A percentile compares a stretch with the other conserved stretches of the same genome.
Conservation (phyloP, 35 echinoderm and acorn worm genomes). For the Apostichopus californicus region DNA sequence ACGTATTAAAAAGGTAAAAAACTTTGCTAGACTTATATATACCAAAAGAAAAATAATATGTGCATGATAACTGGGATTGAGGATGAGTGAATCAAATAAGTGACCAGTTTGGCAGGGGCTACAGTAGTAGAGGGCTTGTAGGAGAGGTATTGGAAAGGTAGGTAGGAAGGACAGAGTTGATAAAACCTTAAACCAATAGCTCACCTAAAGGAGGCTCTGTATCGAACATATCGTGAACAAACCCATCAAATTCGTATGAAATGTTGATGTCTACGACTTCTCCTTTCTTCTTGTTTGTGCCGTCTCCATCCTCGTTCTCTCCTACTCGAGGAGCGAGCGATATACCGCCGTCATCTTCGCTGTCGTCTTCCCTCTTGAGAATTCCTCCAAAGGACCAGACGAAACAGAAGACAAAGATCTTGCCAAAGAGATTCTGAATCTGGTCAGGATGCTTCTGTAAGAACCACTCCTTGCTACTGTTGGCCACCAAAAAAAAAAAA, state of each 20-base stretch:
- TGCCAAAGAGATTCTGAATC: conserved; percentile 78
- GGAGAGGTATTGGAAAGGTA: too few relatives aligned
- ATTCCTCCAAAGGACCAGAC: conserved; percentile 94
- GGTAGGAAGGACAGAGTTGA: too few relatives aligned
- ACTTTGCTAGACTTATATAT: too few relatives aligned
- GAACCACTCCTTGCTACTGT: conserved; percentile 94
- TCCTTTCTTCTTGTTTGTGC: conserved; percentile 61
- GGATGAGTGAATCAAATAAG: too few relatives aligned
- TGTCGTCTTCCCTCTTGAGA: conserved; percentile 92
- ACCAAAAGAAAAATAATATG: too few relatives aligned
- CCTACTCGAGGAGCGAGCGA: conserved; percentile 25
- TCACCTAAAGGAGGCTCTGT: conserved; percentile 96
- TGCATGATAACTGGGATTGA: too few relatives aligned
- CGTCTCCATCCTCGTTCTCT: background rate
- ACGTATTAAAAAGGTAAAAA: too few relatives aligned
- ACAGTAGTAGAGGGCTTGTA: too few relatives aligned
- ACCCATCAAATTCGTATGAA: conserved; percentile 98
- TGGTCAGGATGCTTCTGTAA: conserved; percentile 83
- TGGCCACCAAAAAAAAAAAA: background rate
- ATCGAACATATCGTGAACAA: conserved; percentile 97
- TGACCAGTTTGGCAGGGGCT: too few relatives aligned
- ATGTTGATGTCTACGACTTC: conserved; percentile 73
- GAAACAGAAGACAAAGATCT: conserved; percentile 99
- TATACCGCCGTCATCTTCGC: conserved; percentile 95
- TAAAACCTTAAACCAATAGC: background rate